Evolutionary conservation across 2,797 vertebrate genomes (phyloP).

Genomic region (Oreochromis grahami): DNA sequence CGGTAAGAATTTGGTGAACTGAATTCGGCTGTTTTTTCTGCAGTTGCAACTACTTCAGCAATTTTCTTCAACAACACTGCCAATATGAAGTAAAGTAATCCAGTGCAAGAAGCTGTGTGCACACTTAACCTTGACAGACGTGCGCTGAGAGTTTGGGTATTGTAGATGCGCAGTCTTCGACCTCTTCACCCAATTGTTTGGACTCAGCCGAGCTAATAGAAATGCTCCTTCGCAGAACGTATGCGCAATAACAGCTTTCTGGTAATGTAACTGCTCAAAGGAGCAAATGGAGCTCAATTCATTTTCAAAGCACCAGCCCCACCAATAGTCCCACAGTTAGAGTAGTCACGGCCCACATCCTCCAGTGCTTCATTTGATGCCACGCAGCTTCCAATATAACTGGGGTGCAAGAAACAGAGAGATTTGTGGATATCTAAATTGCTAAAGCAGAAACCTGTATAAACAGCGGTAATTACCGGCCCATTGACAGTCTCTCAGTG

Average conservation of each 20-base stretch:
- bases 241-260: slow-evolving; percentile 61
- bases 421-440: slow-evolving; percentile 96
- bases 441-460: slow-evolving; percentile 94
- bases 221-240: slow-evolving; percentile 18
- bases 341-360: slow-evolving; percentile 70
- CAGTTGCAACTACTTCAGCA: neutral
- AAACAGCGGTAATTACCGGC: slow-evolving; percentile 97
- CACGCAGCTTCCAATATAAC: slow-evolving; percentile 56
- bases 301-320: slow-evolving; percentile 59
- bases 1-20: neutral
- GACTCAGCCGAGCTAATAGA: slow-evolving; percentile 27
- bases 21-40: neutral
- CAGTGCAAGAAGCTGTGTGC: neutral
- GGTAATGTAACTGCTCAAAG: slow-evolving; percentile 59
- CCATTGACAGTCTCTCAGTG: slow-evolving; percentile 92
- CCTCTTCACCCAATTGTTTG: neutral
- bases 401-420: slow-evolving; percentile 72
- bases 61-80: neutral
- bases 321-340: slow-evolving; percentile 64
- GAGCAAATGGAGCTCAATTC: slow-evolving; percentile 59
- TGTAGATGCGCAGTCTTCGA: neutral
- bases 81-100: neutral
- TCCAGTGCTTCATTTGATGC: slow-evolving; percentile 76
- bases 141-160: neutral
- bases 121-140: neutral